Evolutionary conservation across 2,113 vertebrate species (phyloP).

Genomic region (Channa maculata): DNA sequence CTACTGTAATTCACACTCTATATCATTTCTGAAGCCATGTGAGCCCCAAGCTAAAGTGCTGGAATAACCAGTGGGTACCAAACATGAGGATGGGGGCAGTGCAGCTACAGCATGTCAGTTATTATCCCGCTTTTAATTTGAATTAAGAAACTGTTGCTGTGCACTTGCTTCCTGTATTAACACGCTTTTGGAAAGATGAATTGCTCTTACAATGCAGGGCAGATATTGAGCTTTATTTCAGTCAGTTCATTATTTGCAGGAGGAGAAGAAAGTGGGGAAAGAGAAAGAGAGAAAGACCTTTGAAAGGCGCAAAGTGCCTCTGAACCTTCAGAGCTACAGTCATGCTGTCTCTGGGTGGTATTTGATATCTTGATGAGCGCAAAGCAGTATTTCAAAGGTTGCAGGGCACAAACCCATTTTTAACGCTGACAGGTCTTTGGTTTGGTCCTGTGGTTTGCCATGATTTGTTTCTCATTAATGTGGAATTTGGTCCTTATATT

Average conservation of each 20-base stretch:
- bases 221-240: conserved; percentile 68
- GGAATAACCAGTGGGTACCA: neutral
- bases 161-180: conserved; percentile 54
- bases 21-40: neutral
- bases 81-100: conserved; percentile 8
- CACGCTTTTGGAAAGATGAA: conserved; percentile 72
- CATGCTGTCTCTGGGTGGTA: conserved; percentile 50
- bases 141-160: conserved; percentile 45
- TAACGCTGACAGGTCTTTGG: conserved; percentile 69
- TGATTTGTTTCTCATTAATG: conserved; percentile 74
- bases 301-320: conserved; percentile 43
- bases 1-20: neutral
- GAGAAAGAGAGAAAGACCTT: conserved; percentile 31
- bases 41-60: neutral
- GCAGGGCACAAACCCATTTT: conserved; percentile 49
- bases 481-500: conserved; percentile 66
- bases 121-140: conserved; percentile 44
- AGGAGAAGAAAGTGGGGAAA: conserved; percentile 11
- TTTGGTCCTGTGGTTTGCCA: conserved; percentile 71
- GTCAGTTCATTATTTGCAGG: conserved; percentile 53
- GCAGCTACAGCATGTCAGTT: conserved; percentile 26
- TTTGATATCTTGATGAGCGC: conserved; percentile 42
- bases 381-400: conserved; percentile 56
- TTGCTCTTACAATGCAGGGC: conserved; percentile 62
- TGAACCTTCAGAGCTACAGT: conserved; percentile 43